phyloP scores from a whole-genome alignment of 2,888 invertebrate genomes.

The Drosophila prostipennis region DNA sequence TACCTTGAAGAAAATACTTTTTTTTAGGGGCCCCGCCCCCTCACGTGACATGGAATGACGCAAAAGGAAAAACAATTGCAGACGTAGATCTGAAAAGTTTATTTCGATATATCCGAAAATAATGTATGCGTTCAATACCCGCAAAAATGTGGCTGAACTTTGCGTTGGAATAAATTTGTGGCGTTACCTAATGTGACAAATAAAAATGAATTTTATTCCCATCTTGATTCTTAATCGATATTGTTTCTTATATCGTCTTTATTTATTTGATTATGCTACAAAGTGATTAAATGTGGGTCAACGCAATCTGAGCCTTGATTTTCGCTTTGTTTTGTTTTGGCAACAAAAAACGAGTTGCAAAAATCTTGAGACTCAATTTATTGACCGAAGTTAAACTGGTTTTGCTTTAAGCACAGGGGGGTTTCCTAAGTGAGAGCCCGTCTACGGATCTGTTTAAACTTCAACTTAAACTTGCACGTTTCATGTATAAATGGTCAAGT shows the following conservation, averaged over 20 bases:
- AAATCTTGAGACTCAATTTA: conserved; percentile 35
- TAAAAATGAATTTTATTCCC: neutral
- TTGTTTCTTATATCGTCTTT: neutral
- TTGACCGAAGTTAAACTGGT: conserved; percentile 36
- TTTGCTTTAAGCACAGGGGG: conserved; percentile 13
- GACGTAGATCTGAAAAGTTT: conserved; percentile 32
- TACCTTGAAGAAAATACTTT: conserved; percentile 36
- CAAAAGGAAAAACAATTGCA: conserved; percentile 43
- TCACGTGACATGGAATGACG: conserved; percentile 55
- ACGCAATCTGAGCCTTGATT: conserved; percentile 29
- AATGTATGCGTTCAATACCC: conserved; percentile 8
- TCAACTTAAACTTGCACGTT: conserved; percentile 29
- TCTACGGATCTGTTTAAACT: conserved; percentile 12
- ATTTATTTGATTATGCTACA: conserved; percentile 20
- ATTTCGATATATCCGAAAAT: conserved; percentile 16
- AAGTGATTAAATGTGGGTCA: conserved; percentile 53
- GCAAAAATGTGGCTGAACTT: conserved; percentile 31
- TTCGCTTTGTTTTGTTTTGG: conserved; percentile 35
- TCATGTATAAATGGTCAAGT: conserved; percentile 1
- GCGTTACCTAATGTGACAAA: conserved; percentile 31
- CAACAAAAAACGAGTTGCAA: conserved; percentile 41
- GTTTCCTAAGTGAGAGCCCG: conserved; percentile 25
- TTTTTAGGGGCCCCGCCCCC: conserved; percentile 35
- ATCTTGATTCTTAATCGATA: conserved; percentile 5
- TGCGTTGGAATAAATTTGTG: conserved; percentile 7